Evolutionary conservation across 2,888 invertebrate species (phyloP).

Genomic region (Carterocephalus palaemon): DNA sequence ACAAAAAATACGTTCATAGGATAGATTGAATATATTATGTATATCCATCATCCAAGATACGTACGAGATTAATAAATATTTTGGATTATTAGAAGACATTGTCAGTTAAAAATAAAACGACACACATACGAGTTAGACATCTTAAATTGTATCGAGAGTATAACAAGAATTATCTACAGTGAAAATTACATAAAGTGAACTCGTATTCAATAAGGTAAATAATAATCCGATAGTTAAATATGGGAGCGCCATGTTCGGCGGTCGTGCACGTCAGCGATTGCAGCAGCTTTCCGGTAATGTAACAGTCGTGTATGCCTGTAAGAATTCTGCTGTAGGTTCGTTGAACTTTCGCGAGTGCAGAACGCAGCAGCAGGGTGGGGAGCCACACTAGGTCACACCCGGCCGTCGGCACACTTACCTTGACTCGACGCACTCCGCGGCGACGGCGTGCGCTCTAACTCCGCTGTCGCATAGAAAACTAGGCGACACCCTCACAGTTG

Average conservation of each 20-base stretch:
- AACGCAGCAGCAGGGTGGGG: slow-evolving; percentile 67
- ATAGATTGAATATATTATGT: too few relatives aligned
- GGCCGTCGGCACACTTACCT: slow-evolving; percentile 79
- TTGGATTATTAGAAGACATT: too few relatives aligned
- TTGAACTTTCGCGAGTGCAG: slow-evolving; percentile 77
- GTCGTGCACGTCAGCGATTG: slow-evolving; percentile 46
- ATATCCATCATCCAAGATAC: too few relatives aligned
- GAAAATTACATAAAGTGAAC: background rate
- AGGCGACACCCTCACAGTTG: slow-evolving; percentile 54
- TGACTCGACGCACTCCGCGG: slow-evolving; percentile 66
- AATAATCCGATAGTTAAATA: slow-evolving; percentile 17
- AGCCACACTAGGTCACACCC: slow-evolving; percentile 73
- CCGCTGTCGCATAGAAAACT: slow-evolving; percentile 64
- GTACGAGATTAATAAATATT: too few relatives aligned
- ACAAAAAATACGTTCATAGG: too few relatives aligned
- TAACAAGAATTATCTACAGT: too few relatives aligned
- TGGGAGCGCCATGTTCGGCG: slow-evolving; percentile 6
- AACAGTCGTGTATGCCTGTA: slow-evolving; percentile 73
- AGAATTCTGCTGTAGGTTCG: slow-evolving; percentile 74
- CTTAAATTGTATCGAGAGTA: too few relatives aligned
- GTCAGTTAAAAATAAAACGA: too few relatives aligned
- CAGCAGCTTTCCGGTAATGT: slow-evolving; percentile 76
- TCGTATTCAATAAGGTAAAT: background rate
- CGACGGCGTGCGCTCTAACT: slow-evolving; percentile 47
- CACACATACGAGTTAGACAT: too few relatives aligned